Conservation (phyloP, 2,888 invertebrate species). For the Clivina fossor region DNA sequence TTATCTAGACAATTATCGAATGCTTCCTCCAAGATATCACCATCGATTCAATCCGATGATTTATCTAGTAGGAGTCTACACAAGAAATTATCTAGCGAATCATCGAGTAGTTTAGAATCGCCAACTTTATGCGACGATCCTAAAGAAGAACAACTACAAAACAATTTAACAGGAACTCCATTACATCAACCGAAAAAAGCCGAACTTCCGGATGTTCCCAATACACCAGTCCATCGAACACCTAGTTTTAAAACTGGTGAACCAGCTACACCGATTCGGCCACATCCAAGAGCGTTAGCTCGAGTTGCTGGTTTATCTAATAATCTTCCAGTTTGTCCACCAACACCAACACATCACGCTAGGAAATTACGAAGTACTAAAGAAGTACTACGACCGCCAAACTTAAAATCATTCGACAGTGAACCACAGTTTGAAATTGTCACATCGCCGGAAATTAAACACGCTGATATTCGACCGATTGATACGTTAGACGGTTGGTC, state of each 20-base stretch:
- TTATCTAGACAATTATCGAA: constrained; percentile 67
- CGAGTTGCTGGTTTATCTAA: constrained; percentile 43
- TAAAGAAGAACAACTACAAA: constrained; percentile 9
- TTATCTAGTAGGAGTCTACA: constrained; percentile 12
- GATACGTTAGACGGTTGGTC: constrained; percentile 45
- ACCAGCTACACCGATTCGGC: constrained; percentile 48
- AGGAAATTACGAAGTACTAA: constrained; percentile 61
- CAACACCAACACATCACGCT: constrained; percentile 86
- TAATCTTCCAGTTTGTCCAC: constrained; percentile 72
- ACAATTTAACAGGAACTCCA: constrained; percentile 35
- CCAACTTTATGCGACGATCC: constrained; percentile 14
- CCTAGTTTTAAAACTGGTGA: constrained; percentile 26
- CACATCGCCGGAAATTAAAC: constrained; percentile 50
- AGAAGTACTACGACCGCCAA: constrained; percentile 53
- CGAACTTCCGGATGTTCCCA: constrained; percentile 18
- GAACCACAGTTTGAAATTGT: constrained; percentile 49
- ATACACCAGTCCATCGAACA: constrained; percentile 20
- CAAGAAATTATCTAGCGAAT: constrained; percentile 24
- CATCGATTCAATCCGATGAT: neutral
- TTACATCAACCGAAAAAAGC: constrained; percentile 33
- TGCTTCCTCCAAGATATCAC: constrained; percentile 44
- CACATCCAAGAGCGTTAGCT: constrained; percentile 63
- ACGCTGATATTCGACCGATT: constrained; percentile 51
- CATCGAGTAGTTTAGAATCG: constrained; percentile 27
- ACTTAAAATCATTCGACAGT: constrained; percentile 57